Conservation (phyloP, 2,797 vertebrate genomes). For the Carduelis carduelis region DNA sequence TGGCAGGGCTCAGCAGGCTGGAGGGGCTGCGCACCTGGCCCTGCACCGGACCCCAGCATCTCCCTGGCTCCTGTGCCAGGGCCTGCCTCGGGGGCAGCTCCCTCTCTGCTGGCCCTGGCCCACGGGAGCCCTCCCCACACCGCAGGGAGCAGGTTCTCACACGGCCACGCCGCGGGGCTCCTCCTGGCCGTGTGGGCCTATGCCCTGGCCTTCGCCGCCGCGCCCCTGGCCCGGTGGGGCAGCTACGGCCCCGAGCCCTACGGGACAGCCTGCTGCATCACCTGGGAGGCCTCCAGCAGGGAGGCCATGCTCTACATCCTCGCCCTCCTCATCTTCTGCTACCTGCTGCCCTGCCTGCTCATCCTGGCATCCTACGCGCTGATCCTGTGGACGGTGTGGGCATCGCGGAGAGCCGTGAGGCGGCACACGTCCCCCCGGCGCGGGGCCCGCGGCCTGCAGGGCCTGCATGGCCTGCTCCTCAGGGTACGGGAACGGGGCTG, state of each 20-base stretch:
- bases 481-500: slow-evolving; percentile 70
- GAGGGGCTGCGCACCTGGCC: rapidly evolving
- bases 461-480: slow-evolving; percentile 78
- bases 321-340: slow-evolving; percentile 86
- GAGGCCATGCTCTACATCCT: slow-evolving; percentile 83
- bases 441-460: slow-evolving; percentile 55
- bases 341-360: slow-evolving; percentile 82
- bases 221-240: slow-evolving; percentile 83
- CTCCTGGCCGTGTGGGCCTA: slow-evolving; percentile 82
- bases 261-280: slow-evolving; percentile 87
- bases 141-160: slow-evolving; percentile 83
- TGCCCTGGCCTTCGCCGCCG: slow-evolving; percentile 78
- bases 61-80: rapidly evolving
- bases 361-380: slow-evolving; percentile 83
- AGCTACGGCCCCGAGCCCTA: slow-evolving; percentile 84
- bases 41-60: rapidly evolving
- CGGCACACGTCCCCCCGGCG: slow-evolving; percentile 79
- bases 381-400: slow-evolving; percentile 74
- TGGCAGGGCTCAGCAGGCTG: rapidly evolving
- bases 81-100: background rate
- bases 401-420: slow-evolving; percentile 78
- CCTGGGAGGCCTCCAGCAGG: slow-evolving; percentile 76
- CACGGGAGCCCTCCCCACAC: background rate
- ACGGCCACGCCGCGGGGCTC: slow-evolving; percentile 74
- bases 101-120: background rate